These are phyloP conservation scores for Flexamia atlantica DNA, from an alignment of 2,888 invertebrate species.

Conservation along the genomic window DNA sequence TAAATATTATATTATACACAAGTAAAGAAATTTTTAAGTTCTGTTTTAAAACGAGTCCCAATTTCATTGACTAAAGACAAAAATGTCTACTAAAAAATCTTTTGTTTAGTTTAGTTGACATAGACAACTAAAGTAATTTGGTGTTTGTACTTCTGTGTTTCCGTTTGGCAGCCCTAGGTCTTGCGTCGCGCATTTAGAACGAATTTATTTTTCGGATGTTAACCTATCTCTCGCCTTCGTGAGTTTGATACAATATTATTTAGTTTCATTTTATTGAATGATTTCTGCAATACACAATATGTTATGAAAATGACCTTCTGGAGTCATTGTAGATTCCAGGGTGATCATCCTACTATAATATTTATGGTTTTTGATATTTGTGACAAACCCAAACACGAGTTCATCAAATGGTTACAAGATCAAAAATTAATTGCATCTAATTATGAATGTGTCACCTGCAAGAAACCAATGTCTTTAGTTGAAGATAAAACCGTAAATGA, in stretches of 20 bases:
- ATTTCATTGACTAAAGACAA: too few species aligned
- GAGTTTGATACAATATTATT: neutral
- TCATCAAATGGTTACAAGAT: constrained; percentile 54
- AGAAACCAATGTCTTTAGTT: constrained; percentile 46
- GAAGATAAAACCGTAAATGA: constrained; percentile 37
- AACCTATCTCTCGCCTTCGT: neutral
- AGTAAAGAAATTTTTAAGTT: too few species aligned
- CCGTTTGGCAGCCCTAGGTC: constrained; percentile 24
- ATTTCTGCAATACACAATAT: neutral
- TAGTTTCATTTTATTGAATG: neutral
- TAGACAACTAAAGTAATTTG: constrained; percentile 4
- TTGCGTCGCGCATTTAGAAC: constrained; percentile 21
- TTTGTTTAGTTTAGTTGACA: too few species aligned
- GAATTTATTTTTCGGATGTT: constrained; percentile 3
- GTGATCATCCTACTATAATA: constrained; percentile 54
- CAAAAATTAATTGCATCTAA: constrained; percentile 55
- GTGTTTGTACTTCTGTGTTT: neutral
- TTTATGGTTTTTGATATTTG: constrained; percentile 59
- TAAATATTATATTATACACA: too few species aligned
- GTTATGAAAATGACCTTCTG: constrained; percentile 57
- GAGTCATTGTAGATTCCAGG: constrained; percentile 60
- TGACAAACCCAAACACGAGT: constrained; percentile 55
- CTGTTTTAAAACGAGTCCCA: too few species aligned
- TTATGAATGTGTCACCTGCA: constrained; percentile 51
- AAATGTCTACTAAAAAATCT: too few species aligned